Evolutionary conservation across 2,888 invertebrate species (phyloP).

Genomic region (Lottia gigantea): DNA sequence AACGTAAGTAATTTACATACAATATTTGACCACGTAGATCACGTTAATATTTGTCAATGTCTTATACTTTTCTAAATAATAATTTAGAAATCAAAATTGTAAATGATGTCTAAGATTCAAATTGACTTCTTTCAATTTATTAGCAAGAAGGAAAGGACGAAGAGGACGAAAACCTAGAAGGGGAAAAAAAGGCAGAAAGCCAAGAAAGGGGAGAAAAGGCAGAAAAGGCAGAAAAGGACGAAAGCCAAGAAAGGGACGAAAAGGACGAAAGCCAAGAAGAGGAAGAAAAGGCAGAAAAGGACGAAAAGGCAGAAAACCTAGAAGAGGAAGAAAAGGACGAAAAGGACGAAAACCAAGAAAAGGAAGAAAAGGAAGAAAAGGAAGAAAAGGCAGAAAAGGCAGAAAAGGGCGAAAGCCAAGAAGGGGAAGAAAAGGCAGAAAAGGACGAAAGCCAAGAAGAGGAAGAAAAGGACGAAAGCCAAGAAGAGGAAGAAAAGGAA

Average conservation of each 20-base stretch:
- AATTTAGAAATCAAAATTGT: too few species aligned
- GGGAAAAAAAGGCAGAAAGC: neutral
- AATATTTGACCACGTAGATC: too few species aligned
- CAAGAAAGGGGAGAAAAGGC: neutral
- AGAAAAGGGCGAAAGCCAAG: neutral
- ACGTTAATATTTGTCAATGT: too few species aligned
- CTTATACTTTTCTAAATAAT: too few species aligned
- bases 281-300: neutral
- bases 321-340: neutral
- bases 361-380: neutral
- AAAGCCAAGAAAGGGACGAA: neutral
- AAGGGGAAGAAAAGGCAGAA: neutral
- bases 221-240: neutral
- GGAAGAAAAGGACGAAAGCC: neutral
- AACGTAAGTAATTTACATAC: too few species aligned
- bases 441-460: neutral
- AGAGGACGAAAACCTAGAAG: neutral
- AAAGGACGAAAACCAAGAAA: neutral
- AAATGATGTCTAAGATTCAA: too few species aligned
- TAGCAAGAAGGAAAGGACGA: neutral
- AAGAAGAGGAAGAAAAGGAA: neutral
- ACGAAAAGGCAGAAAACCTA: neutral
- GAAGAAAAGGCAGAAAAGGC: neutral
- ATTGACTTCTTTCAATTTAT: too few species aligned
- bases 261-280: neutral